Evolutionary conservation across 2,888 invertebrate species (phyloP).

Genomic region (Tetragonisca angustula): DNA sequence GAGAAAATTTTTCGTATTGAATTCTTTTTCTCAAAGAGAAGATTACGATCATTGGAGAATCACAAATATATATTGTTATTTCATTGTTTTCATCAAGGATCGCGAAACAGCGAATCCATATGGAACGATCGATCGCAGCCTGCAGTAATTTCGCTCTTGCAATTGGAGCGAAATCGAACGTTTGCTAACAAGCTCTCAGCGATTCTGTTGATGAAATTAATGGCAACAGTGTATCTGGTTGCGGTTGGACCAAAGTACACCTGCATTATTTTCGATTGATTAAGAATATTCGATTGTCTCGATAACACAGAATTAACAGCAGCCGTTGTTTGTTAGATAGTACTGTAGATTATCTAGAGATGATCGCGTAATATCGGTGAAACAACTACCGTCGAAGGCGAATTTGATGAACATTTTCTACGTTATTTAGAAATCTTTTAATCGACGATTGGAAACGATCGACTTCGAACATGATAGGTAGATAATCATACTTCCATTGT

Average conservation of each 20-base stretch:
- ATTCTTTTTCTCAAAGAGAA: not conserved
- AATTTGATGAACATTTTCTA: not conserved
- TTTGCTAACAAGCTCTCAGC: not conserved
- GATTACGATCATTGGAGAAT: not conserved
- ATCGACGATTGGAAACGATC: not conserved
- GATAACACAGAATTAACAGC: not conserved
- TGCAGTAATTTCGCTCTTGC: slow-evolving; percentile 7
- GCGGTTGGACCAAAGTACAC: not conserved
- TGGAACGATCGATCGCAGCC: not conserved
- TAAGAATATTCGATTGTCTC: not conserved
- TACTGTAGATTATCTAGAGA: not conserved
- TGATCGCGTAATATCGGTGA: not conserved
- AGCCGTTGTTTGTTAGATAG: not conserved
- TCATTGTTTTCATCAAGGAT: not conserved
- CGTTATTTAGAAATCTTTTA: not conserved
- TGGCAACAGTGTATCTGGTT: not conserved
- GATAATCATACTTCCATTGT: not conserved
- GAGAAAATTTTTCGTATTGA: not conserved
- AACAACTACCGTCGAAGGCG: not conserved
- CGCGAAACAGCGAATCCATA: no score
- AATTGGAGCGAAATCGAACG: slow-evolving; percentile 1
- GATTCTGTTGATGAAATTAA: slow-evolving; percentile 1
- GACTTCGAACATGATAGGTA: not conserved
- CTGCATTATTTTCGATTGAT: not conserved
- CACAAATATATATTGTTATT: not conserved